Evolutionary conservation across 2,888 invertebrate species (phyloP).

Genomic region (Camponotus fellah): DNA sequence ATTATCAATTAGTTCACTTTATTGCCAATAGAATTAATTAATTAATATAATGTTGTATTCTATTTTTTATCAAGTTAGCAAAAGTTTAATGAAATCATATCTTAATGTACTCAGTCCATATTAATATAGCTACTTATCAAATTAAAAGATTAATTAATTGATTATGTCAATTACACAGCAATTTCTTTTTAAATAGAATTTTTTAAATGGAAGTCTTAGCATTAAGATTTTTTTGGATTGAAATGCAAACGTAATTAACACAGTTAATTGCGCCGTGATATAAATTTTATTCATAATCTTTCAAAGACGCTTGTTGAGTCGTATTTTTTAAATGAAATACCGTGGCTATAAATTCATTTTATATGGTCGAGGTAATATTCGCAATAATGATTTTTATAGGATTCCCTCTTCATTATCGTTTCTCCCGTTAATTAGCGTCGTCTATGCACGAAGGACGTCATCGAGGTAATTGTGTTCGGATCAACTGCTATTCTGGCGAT

Average conservation of each 20-base stretch:
- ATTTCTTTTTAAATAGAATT: slow-evolving; percentile 14
- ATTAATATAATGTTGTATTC: neutral
- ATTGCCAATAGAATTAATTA: slow-evolving; percentile 6
- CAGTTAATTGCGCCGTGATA: slow-evolving; percentile 13
- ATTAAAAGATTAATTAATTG: slow-evolving; percentile 22
- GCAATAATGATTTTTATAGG: slow-evolving; percentile 34
- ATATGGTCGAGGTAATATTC: slow-evolving; percentile 1
- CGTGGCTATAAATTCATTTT: neutral
- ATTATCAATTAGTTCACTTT: slow-evolving; percentile 18
- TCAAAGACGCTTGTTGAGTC: slow-evolving; percentile 8
- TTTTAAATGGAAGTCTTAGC: slow-evolving; percentile 7
- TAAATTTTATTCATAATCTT: slow-evolving; percentile 28
- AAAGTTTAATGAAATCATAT: neutral
- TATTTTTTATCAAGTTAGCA: neutral
- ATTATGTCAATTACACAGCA: slow-evolving; percentile 17
- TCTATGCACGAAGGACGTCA: slow-evolving; percentile 55
- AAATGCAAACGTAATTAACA: slow-evolving; percentile 29
- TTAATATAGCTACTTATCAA: neutral
- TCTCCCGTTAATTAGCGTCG: slow-evolving; percentile 69
- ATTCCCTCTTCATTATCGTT: slow-evolving; percentile 57
- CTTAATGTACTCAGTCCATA: neutral
- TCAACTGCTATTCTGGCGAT: slow-evolving; percentile 59
- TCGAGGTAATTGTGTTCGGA: slow-evolving; percentile 69
- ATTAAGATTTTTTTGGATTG: neutral
- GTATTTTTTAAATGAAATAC: slow-evolving; percentile 22